phyloP scores from a whole-genome alignment of 2,888 invertebrate genomes.

The Tridacna gigas region DNA sequence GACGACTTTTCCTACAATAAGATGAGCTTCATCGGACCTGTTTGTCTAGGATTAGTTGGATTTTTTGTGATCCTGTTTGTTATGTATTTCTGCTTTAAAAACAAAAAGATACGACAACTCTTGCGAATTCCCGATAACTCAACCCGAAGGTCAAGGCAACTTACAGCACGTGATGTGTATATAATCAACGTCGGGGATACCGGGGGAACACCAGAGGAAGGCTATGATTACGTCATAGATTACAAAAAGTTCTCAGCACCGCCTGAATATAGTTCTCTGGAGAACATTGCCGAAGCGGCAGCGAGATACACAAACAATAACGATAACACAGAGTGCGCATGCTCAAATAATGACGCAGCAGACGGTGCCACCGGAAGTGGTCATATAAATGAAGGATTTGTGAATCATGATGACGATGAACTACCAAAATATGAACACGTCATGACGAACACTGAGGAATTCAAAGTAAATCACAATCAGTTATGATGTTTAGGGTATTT shows the following conservation, averaged over 20 bases:
- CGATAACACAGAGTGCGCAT: not conserved
- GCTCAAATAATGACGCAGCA: not conserved
- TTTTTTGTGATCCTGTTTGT: not conserved
- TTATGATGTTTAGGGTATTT: not conserved
- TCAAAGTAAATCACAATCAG: slow-evolving; percentile 4
- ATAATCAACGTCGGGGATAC: slow-evolving; percentile 14
- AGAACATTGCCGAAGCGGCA: slow-evolving; percentile 14
- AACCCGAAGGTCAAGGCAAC: not conserved
- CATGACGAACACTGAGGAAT: slow-evolving; percentile 8
- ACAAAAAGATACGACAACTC: not conserved
- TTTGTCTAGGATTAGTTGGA: slow-evolving; percentile 10
- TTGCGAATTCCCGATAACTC: not conserved
- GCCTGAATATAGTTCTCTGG: slow-evolving; percentile 21
- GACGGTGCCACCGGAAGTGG: slow-evolving; percentile 3
- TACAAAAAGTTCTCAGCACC: slow-evolving; percentile 19
- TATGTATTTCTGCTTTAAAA: slow-evolving; percentile 8
- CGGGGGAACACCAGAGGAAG: slow-evolving; percentile 10
- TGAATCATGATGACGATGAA: not conserved
- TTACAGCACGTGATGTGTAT: slow-evolving; percentile 19
- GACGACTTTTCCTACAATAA: slow-evolving; percentile 2
- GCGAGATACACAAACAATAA: not conserved
- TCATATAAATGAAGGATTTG: slow-evolving; percentile 7
- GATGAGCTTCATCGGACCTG: slow-evolving; percentile 8
- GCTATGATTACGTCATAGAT: slow-evolving; percentile 25
- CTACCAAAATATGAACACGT: slow-evolving; percentile 16